Evolutionary conservation across 2,797 vertebrate species (phyloP).

Genomic region (Gallirallus australis): DNA sequence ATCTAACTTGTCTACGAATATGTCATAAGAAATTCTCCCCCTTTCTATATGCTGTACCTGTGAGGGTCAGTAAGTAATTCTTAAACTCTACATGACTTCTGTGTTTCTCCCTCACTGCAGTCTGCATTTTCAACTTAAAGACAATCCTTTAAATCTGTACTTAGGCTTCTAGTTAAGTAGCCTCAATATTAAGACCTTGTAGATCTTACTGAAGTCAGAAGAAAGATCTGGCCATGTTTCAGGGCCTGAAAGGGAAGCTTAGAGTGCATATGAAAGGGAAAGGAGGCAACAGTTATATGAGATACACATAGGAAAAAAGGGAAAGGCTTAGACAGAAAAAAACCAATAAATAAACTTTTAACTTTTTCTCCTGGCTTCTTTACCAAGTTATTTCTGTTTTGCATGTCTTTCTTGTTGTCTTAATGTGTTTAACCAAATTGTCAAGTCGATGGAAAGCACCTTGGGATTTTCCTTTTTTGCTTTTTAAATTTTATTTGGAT

Average conservation of each 20-base stretch:
- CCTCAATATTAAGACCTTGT: neutral
- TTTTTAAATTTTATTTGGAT: neutral
- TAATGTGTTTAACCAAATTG: neutral
- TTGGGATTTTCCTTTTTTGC: rapidly evolving
- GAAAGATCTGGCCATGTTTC: neutral
- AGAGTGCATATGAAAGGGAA: neutral
- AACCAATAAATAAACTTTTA: neutral
- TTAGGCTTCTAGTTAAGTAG: neutral
- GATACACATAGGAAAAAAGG: neutral
- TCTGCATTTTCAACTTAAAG: neutral
- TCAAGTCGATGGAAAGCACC: neutral
- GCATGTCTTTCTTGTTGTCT: neutral
- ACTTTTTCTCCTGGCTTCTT: neutral
- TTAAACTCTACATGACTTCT: neutral
- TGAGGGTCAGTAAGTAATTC: neutral
- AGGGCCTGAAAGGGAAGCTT: neutral
- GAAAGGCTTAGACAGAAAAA: neutral
- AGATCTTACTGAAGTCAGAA: neutral
- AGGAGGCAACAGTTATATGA: neutral
- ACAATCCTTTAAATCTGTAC: neutral
- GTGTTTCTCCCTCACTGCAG: neutral
- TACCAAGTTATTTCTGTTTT: neutral
- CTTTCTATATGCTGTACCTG: neutral
- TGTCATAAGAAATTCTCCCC: neutral
- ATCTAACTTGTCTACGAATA: neutral